phyloP scores from a whole-genome alignment of 2,797 vertebrate species.

The Pitangus sulphuratus region DNA sequence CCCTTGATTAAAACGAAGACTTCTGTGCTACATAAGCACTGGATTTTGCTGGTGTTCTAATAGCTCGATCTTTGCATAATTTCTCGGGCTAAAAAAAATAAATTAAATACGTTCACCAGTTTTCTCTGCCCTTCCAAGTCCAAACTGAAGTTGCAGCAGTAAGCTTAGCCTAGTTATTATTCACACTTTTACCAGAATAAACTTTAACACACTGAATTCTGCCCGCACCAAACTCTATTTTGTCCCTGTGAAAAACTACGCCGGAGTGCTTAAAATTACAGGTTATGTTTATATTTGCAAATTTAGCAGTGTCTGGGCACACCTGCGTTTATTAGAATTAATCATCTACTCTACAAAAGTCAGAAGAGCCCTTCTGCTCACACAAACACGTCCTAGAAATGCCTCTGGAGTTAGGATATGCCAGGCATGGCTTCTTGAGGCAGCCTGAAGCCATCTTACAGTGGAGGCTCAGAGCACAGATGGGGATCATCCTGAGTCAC shows the following conservation, averaged over 20 bases:
- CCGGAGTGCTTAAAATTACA: neutral
- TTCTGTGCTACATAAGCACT: neutral
- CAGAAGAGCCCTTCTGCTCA: neutral
- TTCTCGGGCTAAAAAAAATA: neutral
- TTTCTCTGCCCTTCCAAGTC: neutral
- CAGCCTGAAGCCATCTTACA: neutral
- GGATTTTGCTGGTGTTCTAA: neutral
- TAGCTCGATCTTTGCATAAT: neutral
- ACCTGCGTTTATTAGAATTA: neutral
- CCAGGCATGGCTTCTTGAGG: neutral
- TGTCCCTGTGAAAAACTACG: neutral
- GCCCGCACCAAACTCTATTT: neutral
- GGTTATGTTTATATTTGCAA: neutral
- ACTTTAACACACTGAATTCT: neutral
- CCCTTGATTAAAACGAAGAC: neutral
- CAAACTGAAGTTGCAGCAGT: neutral
- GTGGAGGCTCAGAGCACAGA: neutral
- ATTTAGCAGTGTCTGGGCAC: neutral
- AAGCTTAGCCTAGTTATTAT: neutral
- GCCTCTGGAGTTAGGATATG: neutral
- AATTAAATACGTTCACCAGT: neutral
- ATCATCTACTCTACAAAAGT: neutral
- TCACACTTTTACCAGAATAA: neutral
- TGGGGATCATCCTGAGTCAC: neutral
- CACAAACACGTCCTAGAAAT: neutral